A percentile compares a stretch with the other conserved stretches of the same genome.
These are phyloP conservation scores for Lathronympha strigana DNA, from an alignment of 2,888 invertebrate species.

Conservation along the genomic window DNA sequence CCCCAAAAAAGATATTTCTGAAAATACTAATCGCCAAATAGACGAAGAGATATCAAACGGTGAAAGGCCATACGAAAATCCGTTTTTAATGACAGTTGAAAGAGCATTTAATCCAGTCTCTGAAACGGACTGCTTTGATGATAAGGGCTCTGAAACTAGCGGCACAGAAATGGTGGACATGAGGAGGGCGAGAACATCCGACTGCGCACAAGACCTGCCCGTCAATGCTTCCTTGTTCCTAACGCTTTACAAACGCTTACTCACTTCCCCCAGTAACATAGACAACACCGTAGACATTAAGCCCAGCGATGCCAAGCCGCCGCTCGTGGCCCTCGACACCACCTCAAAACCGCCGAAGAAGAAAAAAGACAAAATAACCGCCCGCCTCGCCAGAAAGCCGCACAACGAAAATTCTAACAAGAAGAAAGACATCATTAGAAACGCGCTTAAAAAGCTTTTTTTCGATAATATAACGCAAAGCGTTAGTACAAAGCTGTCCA, in stretches of 20 bases:
- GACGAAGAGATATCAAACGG: not conserved
- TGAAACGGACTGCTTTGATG: constrained; percentile 28
- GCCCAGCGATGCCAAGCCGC: constrained; percentile 48
- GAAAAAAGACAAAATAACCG: constrained; percentile 49
- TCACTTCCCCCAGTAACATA: constrained; percentile 48
- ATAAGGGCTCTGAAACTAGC: constrained; percentile 20
- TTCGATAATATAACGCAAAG: constrained; percentile 64
- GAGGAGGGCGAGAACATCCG: constrained; percentile 29
- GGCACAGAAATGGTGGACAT: constrained; percentile 24
- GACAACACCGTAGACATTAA: constrained; percentile 51
- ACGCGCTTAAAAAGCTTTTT: constrained; percentile 65
- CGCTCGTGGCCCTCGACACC: constrained; percentile 46
- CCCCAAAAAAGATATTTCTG: not conserved
- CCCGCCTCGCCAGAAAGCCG: constrained; percentile 51
- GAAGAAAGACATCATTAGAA: constrained; percentile 60
- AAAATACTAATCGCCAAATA: not conserved
- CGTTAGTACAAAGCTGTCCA: constrained; percentile 56
- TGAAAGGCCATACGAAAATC: constrained; percentile 5
- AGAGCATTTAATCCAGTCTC: constrained; percentile 2
- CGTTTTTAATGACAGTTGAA: not conserved
- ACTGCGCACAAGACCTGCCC: constrained; percentile 58
- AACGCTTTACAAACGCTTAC: constrained; percentile 66
- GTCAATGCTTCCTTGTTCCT: constrained; percentile 69
- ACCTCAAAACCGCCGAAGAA: constrained; percentile 46
- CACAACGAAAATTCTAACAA: constrained; percentile 50